Evolutionary conservation across 2,113 vertebrate species (phyloP).

Genomic region (Notiomystis cincta): DNA sequence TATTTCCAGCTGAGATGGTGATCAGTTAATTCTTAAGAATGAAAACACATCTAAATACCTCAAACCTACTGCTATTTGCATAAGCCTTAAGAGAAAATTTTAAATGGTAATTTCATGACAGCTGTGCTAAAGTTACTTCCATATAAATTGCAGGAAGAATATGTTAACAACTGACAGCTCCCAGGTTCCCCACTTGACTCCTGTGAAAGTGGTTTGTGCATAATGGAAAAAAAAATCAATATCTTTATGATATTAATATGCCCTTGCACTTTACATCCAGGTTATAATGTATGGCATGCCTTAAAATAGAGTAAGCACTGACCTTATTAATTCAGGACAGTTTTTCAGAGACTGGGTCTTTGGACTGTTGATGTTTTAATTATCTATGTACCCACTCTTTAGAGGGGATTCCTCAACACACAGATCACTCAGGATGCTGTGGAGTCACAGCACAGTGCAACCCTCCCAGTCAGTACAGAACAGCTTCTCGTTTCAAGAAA

Average conservation of each 20-base stretch:
- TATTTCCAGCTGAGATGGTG: background rate
- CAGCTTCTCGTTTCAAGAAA: background rate
- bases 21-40: background rate
- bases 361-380: background rate
- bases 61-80: background rate
- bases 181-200: background rate
- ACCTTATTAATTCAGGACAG: background rate
- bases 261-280: background rate
- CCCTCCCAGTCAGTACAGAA: background rate
- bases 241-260: background rate
- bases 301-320: background rate
- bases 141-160: background rate
- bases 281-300: background rate
- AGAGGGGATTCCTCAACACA: background rate
- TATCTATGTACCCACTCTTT: background rate
- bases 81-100: background rate
- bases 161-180: background rate
- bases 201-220: background rate
- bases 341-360: background rate
- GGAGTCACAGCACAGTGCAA: background rate
- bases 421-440: accelerated
- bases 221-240: background rate
- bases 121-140: background rate
- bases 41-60: background rate
- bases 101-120: background rate